Conservation (phyloP, 2,113 vertebrate species). For the Odocoileus hemionus region DNA sequence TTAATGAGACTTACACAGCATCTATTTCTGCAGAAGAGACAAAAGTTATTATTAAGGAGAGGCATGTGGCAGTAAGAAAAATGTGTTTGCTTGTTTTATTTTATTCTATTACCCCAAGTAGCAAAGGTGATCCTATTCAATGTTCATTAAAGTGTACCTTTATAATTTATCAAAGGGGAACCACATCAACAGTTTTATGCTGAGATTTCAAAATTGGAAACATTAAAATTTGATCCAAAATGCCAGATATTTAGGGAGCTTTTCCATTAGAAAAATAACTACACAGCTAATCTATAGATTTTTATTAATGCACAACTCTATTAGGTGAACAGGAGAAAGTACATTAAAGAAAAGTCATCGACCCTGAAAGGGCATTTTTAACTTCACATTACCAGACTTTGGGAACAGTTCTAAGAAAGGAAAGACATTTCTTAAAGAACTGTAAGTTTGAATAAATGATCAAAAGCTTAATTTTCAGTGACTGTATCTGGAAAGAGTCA, state of each 20-base stretch:
- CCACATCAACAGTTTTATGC: constrained; percentile 90
- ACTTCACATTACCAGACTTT: background rate
- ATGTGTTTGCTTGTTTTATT: constrained; percentile 93
- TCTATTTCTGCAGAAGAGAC: constrained; percentile 94
- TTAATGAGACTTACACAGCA: constrained; percentile 95
- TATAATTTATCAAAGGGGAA: constrained; percentile 94
- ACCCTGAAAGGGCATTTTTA: constrained; percentile 65
- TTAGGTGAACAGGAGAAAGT: constrained; percentile 57
- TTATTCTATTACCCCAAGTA: constrained; percentile 94
- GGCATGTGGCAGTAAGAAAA: constrained; percentile 98
- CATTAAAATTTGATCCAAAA: constrained; percentile 91
- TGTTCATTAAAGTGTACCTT: constrained; percentile 96
- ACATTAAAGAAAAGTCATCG: constrained; percentile 53
- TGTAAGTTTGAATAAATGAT: background rate
- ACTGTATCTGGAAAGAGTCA: background rate
- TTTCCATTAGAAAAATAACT: constrained; percentile 76
- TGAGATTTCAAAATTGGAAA: constrained; percentile 93
- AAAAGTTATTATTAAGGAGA: constrained; percentile 98
- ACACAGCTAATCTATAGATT: constrained; percentile 56
- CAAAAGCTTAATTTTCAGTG: background rate
- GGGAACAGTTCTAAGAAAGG: background rate
- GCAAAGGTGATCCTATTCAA: constrained; percentile 94
- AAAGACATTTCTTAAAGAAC: background rate
- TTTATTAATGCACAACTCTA: constrained; percentile 63
- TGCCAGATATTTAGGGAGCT: constrained; percentile 81